Evolutionary conservation across 2,797 vertebrate genomes (phyloP).

Genomic region (Helarctos malayanus): DNA sequence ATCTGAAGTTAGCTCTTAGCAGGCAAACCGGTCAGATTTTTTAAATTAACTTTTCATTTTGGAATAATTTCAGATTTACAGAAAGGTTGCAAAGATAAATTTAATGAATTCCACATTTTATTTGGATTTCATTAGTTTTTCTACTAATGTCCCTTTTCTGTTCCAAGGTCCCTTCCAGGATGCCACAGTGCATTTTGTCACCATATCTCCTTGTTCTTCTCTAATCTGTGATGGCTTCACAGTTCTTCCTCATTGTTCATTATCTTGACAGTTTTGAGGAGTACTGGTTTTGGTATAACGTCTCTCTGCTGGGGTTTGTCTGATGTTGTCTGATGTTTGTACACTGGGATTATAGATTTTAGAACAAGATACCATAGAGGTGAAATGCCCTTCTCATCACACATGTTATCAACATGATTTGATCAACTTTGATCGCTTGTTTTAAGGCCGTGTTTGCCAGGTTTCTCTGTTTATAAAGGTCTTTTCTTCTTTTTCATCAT

Average conservation of each 20-base stretch:
- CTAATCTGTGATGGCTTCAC: background rate
- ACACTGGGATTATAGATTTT: background rate
- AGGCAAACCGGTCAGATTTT: background rate
- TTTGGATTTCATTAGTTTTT: background rate
- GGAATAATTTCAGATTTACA: constrained; percentile 28
- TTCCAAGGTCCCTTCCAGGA: background rate
- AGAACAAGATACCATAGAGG: background rate
- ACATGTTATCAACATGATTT: background rate
- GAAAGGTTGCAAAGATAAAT: constrained; percentile 15
- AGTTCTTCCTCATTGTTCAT: background rate
- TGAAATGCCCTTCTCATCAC: background rate
- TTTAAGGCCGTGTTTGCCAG: background rate
- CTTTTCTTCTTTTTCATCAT: background rate
- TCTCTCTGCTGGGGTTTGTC: background rate
- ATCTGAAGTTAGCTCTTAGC: background rate
- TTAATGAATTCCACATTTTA: background rate
- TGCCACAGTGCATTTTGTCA: background rate
- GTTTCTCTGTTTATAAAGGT: background rate
- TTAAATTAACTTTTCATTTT: background rate
- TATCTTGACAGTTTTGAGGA: background rate
- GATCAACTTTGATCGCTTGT: background rate
- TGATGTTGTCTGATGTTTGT: background rate
- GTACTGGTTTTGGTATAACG: background rate
- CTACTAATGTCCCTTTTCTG: background rate
- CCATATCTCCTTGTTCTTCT: background rate